phyloP scores from a whole-genome alignment of 30 jellyfish, hydroid and myxozoan genomes.

The Sanderia malayensis region DNA sequence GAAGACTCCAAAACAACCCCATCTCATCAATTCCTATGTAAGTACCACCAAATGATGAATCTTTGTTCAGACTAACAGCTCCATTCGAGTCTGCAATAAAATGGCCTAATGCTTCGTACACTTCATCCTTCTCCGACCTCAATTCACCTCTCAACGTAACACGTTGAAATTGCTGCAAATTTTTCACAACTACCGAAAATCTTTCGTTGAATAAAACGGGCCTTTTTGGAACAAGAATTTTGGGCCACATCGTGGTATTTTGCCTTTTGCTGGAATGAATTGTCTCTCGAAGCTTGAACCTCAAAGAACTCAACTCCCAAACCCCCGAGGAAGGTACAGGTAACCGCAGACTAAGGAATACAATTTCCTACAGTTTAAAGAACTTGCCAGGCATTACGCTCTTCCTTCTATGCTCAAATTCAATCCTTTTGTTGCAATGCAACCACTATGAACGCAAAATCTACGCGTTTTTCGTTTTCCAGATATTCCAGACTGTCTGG shows the following conservation, averaged over 20 bases:
- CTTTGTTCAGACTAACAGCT: slow-evolving; percentile 2
- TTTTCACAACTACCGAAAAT: not conserved
- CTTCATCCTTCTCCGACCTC: not conserved
- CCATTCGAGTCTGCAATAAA: slow-evolving; percentile 42
- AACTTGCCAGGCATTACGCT: too few relatives aligned
- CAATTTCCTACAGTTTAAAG: too few relatives aligned
- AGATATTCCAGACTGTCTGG: too few relatives aligned
- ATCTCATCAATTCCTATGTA: slow-evolving; percentile 47
- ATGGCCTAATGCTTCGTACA: slow-evolving; percentile 51
- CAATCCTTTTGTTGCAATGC: too few relatives aligned
- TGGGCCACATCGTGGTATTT: slow-evolving; percentile 13
- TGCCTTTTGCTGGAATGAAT: too few relatives aligned
- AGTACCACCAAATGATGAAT: slow-evolving; percentile 57
- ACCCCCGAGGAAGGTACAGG: too few relatives aligned
- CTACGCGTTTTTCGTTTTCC: too few relatives aligned
- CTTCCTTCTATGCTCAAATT: too few relatives aligned
- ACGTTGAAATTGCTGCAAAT: slow-evolving; percentile 31
- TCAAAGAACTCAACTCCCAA: too few relatives aligned
- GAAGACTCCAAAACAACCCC: slow-evolving; percentile 72
- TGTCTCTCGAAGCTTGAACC: too few relatives aligned
- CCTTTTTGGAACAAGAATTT: slow-evolving; percentile 13
- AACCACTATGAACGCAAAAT: too few relatives aligned
- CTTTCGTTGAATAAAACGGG: slow-evolving; percentile 53
- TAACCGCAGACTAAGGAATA: too few relatives aligned
- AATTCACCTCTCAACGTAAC: slow-evolving; percentile 46